phyloP scores from a whole-genome alignment of 2,113 vertebrate species.

The Hirundichthys speculiger region DNA sequence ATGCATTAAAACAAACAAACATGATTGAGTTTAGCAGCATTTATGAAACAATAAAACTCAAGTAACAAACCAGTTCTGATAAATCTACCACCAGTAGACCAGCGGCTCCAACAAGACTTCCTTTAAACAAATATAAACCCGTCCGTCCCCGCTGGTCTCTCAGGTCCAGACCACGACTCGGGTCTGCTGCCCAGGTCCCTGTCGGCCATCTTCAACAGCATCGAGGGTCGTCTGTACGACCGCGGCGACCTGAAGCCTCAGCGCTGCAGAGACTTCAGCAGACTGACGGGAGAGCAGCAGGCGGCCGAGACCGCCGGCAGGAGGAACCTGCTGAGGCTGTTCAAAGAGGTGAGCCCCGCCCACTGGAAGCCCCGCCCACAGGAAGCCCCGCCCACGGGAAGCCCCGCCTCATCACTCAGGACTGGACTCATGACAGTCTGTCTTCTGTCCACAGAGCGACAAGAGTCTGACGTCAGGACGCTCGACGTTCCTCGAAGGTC shows the following conservation, averaged over 20 bases:
- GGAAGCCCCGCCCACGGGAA: too few species aligned
- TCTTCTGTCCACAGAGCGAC: conserved; percentile 53
- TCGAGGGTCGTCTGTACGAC: conserved; percentile 82
- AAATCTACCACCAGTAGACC: too few species aligned
- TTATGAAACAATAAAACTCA: too few species aligned
- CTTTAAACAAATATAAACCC: too few species aligned
- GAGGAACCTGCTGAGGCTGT: conserved; percentile 83
- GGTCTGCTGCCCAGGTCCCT: conserved; percentile 91
- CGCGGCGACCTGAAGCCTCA: conserved; percentile 89
- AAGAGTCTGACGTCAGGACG: conserved; percentile 26
- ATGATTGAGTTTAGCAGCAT: too few species aligned
- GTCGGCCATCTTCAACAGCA: conserved; percentile 87
- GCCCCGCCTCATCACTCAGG: not conserved
- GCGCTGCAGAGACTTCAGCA: conserved; percentile 87
- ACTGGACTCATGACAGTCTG: not conserved
- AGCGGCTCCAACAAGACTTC: too few species aligned
- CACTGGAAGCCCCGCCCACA: too few species aligned
- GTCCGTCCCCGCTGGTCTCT: conserved; percentile 4
- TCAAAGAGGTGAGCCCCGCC: conserved; percentile 85
- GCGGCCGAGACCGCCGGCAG: conserved; percentile 82
- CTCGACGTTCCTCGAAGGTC: conserved; percentile 52
- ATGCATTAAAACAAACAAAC: too few species aligned
- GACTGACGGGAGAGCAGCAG: conserved; percentile 86
- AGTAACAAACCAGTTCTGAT: too few species aligned
- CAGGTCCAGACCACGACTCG: conserved; percentile 87